A percentile compares a stretch with the other conserved stretches of the same genome.
phyloP scores from a whole-genome alignment of 64 coral and sea anemone species.

The Pocillopora verrucosa region DNA sequence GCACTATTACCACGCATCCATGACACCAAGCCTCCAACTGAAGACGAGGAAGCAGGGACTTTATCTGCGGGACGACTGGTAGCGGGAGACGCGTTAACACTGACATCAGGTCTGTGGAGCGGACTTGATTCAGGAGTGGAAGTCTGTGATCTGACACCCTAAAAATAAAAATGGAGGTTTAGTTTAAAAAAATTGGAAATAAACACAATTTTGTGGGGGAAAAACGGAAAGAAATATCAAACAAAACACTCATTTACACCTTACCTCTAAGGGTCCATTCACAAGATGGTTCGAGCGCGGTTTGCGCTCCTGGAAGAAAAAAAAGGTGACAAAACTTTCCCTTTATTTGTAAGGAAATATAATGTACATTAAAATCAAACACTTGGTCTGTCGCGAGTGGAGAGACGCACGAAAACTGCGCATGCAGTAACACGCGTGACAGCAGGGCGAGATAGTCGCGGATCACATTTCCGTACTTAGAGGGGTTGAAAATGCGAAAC shows the following conservation, averaged over 20 bases:
- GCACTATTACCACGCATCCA: slow-evolving; percentile 66
- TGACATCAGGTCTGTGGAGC: slow-evolving; percentile 29
- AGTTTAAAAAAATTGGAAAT: not conserved
- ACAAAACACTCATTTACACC: not conserved
- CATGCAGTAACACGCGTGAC: too few species aligned
- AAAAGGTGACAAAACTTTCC: not conserved
- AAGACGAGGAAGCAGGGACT: slow-evolving; percentile 28
- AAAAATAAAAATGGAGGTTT: not conserved
- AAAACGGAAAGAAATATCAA: not conserved
- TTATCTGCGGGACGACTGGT: slow-evolving; percentile 48
- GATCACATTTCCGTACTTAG: too few species aligned
- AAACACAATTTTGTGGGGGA: not conserved
- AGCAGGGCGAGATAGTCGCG: too few species aligned
- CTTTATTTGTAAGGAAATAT: too few species aligned
- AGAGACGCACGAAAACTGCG: too few species aligned
- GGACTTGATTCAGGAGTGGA: slow-evolving; percentile 52
- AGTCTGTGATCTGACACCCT: slow-evolving; percentile 59
- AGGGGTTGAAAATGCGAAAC: too few species aligned
- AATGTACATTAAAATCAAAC: too few species aligned
- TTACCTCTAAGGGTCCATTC: slow-evolving; percentile 65
- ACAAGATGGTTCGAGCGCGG: slow-evolving; percentile 5
- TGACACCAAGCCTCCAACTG: slow-evolving; percentile 84
- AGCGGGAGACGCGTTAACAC: not conserved
- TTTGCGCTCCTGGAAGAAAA: slow-evolving; percentile 35
- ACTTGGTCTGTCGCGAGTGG: too few species aligned